A percentile compares a stretch with the other conserved stretches of the same genome.
Conservation (phyloP, 53 echinoderm and acorn worm genomes). For the Zoroaster sp. region DNA sequence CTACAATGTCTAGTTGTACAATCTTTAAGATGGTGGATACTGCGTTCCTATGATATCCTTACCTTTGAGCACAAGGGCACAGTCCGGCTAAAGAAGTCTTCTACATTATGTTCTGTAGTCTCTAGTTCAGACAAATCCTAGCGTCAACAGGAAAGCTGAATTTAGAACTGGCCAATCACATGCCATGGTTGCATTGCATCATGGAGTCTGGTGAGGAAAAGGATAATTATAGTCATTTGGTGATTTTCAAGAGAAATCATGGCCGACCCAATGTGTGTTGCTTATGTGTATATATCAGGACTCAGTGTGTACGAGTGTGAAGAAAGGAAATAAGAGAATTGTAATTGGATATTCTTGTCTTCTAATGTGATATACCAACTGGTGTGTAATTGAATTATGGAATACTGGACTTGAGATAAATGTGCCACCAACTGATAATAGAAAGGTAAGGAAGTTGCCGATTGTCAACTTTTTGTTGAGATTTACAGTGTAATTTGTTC, state of each 20-base stretch:
- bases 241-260: constrained; percentile 1
- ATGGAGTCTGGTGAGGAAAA: constrained; percentile 49
- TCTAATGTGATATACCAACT: not conserved
- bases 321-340: not conserved
- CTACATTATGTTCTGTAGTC: not conserved
- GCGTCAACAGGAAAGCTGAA: constrained; percentile 45
- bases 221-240: constrained; percentile 6
- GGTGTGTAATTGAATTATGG: constrained; percentile 27
- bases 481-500: too few relatives aligned
- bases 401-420: not conserved
- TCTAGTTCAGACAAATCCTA: not conserved
- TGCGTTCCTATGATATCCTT: not conserved
- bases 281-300: not conserved
- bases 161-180: constrained; percentile 38
- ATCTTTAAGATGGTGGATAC: not conserved
- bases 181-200: not conserved
- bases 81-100: not conserved
- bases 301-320: not conserved
- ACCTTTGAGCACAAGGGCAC: not conserved
- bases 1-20: not conserved
- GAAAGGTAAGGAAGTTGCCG: constrained; percentile 37
- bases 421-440: not conserved
- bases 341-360: not conserved
- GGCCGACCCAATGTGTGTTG: not conserved
- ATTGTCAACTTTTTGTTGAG: not conserved